These are phyloP conservation scores for Leptestheria dahalacensis DNA, from an alignment of 1,140 invertebrate genomes.

Conservation along the genomic window DNA sequence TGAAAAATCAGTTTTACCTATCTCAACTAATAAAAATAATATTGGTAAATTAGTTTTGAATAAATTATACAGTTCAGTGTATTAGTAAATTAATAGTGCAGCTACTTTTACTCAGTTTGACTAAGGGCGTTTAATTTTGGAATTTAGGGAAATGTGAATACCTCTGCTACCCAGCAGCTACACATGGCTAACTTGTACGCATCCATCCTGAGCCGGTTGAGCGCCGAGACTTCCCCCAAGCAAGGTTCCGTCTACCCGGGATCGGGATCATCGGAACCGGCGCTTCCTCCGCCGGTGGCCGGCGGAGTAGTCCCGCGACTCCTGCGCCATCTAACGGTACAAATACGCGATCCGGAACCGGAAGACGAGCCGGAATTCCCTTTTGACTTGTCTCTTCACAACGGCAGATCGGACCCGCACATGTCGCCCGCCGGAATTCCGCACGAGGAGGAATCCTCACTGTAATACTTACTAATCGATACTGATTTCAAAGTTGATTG, in stretches of 20 bases:
- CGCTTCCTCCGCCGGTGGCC: background rate
- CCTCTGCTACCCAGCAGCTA: constrained; percentile 1
- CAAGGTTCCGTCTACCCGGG: constrained; percentile 12
- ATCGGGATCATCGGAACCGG: background rate
- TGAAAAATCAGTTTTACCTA: no score
- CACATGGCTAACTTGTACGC: constrained; percentile 8
- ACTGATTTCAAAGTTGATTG: no score
- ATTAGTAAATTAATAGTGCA: no score
- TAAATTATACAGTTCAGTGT: no score
- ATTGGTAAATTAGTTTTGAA: no score
- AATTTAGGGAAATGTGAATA: background rate
- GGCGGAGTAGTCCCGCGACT: constrained; percentile 9
- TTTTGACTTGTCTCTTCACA: constrained; percentile 36
- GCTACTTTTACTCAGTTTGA: no score
- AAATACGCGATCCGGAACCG: background rate
- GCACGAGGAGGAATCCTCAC: background rate
- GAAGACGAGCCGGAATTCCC: constrained; percentile 23
- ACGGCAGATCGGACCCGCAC: background rate
- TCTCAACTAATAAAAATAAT: no score
- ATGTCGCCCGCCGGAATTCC: constrained; percentile 15
- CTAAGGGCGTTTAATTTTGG: background rate
- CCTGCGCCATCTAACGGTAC: constrained; percentile 11
- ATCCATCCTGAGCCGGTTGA: background rate
- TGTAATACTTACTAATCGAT: no score
- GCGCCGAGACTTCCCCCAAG: constrained; percentile 11